Evolutionary conservation across 2,888 invertebrate genomes (phyloP), one percentile per base, ranked within the genome.

Genomic region (Pardosa pseudoannulata): DNA sequence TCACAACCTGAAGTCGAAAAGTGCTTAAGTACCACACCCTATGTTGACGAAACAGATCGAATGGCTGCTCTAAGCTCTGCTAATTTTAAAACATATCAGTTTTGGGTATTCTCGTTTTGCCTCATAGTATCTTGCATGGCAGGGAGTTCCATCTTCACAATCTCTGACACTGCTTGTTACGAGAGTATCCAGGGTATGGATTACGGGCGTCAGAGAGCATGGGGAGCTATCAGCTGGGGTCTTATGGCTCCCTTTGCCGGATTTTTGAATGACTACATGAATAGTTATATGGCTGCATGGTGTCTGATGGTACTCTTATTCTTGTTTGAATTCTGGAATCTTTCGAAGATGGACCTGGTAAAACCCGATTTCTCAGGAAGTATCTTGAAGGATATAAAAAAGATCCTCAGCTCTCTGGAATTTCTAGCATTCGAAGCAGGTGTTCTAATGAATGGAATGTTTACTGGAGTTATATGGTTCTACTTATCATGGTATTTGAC

Each of bases 221-320:
- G 81, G 79, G 89, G 89, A 1, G 80, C 89, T 1, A 29, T 88
- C 1, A 87, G 88, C 13, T 89, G 81, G 78, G 89, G 89, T 9
- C 6, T 78, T 0, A 76, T 88, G 27, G 81, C 72, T 0, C 72
- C 76, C 5, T 3, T 78, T 23, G 72, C 65, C 5, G 83, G 83
- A 3, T 67, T 72, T 67, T 19, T 83, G n/a, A 72, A 65, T 56
- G 82, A 82, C 27, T 71, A 29, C 32, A 76, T 70, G 1, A 27
- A 19, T 0, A 31, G 31, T 23, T 82, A 76, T 65, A 2, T 65
- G 3, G 19, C 64, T 0, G 71, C 41, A 0, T 82, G 70, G 39
- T 70, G 27, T n/a, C 7, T 76, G 2, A 46, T 70, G 27, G 82
- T n/a, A 1, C 13, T 46, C 5, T 50, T 82, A 32, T n/a, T 27